Conservation (phyloP, 1,140 invertebrate species). For the Leptinotarsa lineolata region DNA sequence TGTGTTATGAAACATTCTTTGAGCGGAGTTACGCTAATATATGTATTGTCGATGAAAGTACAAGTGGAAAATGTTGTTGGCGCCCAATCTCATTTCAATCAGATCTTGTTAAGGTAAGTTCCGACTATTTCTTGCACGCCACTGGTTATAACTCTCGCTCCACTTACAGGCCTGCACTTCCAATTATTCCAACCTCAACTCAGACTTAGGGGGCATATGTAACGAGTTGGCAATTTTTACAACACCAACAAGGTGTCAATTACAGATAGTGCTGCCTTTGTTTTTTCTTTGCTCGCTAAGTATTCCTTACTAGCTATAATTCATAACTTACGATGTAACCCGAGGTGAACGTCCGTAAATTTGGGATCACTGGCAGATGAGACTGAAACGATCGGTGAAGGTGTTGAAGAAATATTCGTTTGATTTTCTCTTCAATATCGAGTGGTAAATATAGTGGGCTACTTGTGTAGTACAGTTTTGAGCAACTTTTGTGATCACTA, state of each 20-base stretch:
- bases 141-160: conserved; percentile 6
- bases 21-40: too few species aligned
- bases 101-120: not conserved
- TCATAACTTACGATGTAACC: conserved; percentile 15
- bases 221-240: conserved; percentile 27
- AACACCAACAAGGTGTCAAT: conserved; percentile 29
- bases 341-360: conserved; percentile 14
- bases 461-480: too few species aligned
- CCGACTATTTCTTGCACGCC: conserved; percentile 1
- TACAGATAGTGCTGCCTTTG: conserved; percentile 26
- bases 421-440: not conserved
- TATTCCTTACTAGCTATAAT: conserved; percentile 19
- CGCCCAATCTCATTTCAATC: too few species aligned
- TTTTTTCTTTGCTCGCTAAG: conserved; percentile 20
- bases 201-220: conserved; percentile 29
- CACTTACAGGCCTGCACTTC: conserved; percentile 25
- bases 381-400: not conserved
- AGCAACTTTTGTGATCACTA: too few species aligned
- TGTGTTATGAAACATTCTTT: too few species aligned
- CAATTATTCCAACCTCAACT: conserved; percentile 24
- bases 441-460: too few species aligned
- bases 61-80: too few species aligned
- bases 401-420: conserved; percentile 1
- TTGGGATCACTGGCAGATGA: conserved; percentile 3
- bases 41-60: too few species aligned